A percentile compares a stretch with the other conserved stretches of the same genome.
These are phyloP conservation scores for Suncus etruscus DNA, from an alignment of 2,113 vertebrate species.

Conservation along the genomic window DNA sequence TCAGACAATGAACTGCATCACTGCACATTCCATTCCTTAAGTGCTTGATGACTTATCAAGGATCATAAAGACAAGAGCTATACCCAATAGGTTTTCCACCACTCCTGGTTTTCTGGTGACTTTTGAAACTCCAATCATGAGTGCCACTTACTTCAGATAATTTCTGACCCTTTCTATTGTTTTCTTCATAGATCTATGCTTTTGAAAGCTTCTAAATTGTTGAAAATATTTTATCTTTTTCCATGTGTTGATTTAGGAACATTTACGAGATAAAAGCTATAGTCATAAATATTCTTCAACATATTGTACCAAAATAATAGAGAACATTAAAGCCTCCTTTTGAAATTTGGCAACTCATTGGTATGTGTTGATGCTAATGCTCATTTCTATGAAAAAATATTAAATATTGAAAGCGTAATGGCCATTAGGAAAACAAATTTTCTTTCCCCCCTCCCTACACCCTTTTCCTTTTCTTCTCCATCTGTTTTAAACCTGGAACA, in stretches of 20 bases:
- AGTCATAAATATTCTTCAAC: constrained; percentile 50
- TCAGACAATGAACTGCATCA: constrained; percentile 55
- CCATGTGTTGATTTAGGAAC: constrained; percentile 47
- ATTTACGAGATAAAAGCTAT: constrained; percentile 41
- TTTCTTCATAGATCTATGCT: neutral
- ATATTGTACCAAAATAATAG: neutral
- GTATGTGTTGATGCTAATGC: constrained; percentile 14
- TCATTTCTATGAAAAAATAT: constrained; percentile 45
- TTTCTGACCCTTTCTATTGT: constrained; percentile 19
- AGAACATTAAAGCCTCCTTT: constrained; percentile 5
- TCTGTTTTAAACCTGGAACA: constrained; percentile 50
- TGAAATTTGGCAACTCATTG: constrained; percentile 54
- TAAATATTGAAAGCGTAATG: neutral
- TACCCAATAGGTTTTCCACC: constrained; percentile 23
- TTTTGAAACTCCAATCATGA: constrained; percentile 52
- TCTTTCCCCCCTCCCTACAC: neutral
- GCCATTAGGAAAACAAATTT: neutral
- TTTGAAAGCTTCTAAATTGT: neutral
- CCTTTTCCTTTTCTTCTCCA: neutral
- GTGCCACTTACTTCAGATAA: constrained; percentile 44
- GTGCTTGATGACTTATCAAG: constrained; percentile 33
- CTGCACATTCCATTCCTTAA: constrained; percentile 59
- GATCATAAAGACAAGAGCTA: neutral
- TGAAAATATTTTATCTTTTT: constrained; percentile 9
- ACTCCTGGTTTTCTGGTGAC: constrained; percentile 23